These are phyloP conservation scores for Dromas ardeola DNA, from an alignment of 2,113 vertebrate genomes.

Conservation along the genomic window DNA sequence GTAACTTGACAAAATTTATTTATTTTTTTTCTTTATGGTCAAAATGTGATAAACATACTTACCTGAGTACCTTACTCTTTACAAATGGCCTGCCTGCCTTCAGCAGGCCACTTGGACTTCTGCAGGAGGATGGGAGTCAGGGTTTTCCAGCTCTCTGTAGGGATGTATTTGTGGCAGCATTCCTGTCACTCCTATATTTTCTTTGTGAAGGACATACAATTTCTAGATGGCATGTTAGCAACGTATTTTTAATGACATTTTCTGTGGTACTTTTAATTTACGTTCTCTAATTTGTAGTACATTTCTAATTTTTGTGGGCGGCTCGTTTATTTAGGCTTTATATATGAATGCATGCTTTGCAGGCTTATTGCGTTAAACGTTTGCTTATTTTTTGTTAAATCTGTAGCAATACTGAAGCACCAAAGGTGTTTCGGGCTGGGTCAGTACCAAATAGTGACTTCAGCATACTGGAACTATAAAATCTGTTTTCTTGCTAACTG, in stretches of 20 bases:
- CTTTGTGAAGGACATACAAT: background rate
- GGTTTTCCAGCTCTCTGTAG: background rate
- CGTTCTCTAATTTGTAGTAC: background rate
- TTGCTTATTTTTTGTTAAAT: slow-evolving; percentile 12
- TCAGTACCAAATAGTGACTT: background rate
- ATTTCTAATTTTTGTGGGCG: background rate
- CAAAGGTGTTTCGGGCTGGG: background rate
- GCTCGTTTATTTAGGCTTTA: background rate
- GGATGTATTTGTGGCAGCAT: background rate
- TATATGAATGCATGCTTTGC: background rate
- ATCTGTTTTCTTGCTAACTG: background rate
- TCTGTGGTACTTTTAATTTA: background rate
- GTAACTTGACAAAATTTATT: background rate
- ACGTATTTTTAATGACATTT: background rate
- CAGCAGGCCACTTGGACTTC: background rate
- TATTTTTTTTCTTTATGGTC: background rate
- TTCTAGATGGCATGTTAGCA: background rate
- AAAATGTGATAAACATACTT: background rate
- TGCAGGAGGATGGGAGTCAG: rapidly evolving
- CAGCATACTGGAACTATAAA: background rate
- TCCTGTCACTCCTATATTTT: background rate
- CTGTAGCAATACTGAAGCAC: background rate
- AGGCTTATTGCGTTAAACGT: background rate
- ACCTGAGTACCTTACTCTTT: background rate
- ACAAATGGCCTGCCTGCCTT: background rate